Base-by-base conservation (phyloP, 2,113 vertebrate species). In the Chaetodon auriga region DNA sequence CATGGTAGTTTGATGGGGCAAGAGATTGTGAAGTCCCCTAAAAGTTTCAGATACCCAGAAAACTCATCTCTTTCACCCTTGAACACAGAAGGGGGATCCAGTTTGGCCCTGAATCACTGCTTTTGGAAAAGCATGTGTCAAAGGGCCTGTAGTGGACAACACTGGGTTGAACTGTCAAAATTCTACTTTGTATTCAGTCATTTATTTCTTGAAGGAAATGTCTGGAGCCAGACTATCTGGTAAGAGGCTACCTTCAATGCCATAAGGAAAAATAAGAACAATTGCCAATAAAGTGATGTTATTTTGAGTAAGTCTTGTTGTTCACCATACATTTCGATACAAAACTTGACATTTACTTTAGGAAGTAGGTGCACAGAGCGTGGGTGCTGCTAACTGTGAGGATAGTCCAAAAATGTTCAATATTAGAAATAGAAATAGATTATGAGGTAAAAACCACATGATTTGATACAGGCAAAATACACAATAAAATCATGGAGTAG, bases 271-370 rank as follows among this genome's bases (percentile, higher is more conserved):
- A 48, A 84, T 36, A 68, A 75, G 14, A 87, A 88, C 77, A 82
- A 68, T 87, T 89, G 78, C 84, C 82, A 91, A 90, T 88, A 90
- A 90, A 93, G 63, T 88, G 35, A 55, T 45, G 66, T 84, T 90
- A 92, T 94, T 91, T 90, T 87, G 80, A 87, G 64, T 90, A 90
- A 86, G 51, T 23, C 4, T 58, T 90, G 79, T 90, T 90, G 71
- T 93, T 87, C 25, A n/a, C 57, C 16, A 64, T 69, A 66, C 21
- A 54, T 90, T 91, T 86, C 43, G 57, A 53, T 58, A 63, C 54
- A 65, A 64, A 57, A 48, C 16, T 1, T 64, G 19, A 7, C 8
- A 45, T 73, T 63, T 46, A 75, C 38, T 43, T 23, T 15, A 6
- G 4, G 12, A 54, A 30, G 5, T 2, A 6, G 19, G 12, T 25